phyloP scores from a whole-genome alignment of 2,113 vertebrate species.

The Pandion haliaetus region DNA sequence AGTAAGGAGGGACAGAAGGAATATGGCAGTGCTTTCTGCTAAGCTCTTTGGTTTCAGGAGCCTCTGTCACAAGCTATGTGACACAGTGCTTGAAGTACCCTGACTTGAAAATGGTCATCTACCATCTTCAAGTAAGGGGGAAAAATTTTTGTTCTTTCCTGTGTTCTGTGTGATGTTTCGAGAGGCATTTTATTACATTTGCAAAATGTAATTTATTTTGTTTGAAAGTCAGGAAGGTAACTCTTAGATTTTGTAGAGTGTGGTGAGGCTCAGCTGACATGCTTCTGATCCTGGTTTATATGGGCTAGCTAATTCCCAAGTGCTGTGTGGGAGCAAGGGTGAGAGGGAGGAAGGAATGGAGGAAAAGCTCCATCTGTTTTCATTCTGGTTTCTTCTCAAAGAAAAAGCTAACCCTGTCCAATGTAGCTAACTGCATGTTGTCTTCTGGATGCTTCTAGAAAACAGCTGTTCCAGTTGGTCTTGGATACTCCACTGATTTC shows the following conservation, averaged over 20 bases:
- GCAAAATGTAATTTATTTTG: not conserved
- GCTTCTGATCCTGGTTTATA: not conserved
- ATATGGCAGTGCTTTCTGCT: not conserved
- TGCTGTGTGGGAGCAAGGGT: not conserved
- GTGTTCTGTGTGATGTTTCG: not conserved
- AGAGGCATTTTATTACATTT: not conserved
- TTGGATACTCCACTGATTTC: slow-evolving; percentile 77
- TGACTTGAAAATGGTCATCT: not conserved
- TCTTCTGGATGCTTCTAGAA: slow-evolving; percentile 66
- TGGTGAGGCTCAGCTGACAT: not conserved
- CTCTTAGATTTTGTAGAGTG: not conserved
- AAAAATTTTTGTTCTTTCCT: no score
- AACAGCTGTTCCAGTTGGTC: slow-evolving; percentile 75
- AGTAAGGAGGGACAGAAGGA: not conserved
- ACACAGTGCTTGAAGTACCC: not conserved
- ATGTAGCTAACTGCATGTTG: not conserved
- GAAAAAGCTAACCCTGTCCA: not conserved
- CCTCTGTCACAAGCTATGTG: not conserved
- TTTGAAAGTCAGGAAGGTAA: not conserved
- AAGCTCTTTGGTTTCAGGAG: not conserved
- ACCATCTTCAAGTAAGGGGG: not conserved
- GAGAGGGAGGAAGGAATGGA: not conserved
- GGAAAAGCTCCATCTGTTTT: not conserved
- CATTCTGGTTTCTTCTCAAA: not conserved
- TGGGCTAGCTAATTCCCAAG: not conserved